Conservation (phyloP, 1,140 invertebrate genomes). For the Archivesica marissinica region DNA sequence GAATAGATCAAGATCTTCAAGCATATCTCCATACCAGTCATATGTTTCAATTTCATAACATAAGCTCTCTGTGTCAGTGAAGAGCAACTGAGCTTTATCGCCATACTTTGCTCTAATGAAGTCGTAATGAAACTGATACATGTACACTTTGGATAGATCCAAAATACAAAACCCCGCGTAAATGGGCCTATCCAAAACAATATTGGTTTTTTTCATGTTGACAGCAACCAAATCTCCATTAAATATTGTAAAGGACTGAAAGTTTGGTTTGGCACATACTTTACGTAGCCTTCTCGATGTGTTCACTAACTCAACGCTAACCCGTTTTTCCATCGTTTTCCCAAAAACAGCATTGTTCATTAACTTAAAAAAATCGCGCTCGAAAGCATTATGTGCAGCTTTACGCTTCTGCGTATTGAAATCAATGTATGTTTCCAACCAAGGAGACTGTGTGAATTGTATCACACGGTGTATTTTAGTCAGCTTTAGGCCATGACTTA, state of each 20-base stretch:
- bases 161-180: conserved; percentile 72
- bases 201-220: conserved; percentile 62
- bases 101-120: conserved; percentile 76
- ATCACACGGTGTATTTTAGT: conserved; percentile 17
- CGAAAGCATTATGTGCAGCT: conserved; percentile 33
- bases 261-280: conserved; percentile 82
- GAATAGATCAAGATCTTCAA: conserved; percentile 20
- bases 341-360: conserved; percentile 84
- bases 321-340: conserved; percentile 83
- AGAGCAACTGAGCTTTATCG: conserved; percentile 72
- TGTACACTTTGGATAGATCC: conserved; percentile 71
- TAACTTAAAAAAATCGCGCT: conserved; percentile 8
- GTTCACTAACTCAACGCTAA: conserved; percentile 65
- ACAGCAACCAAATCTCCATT: conserved; percentile 71
- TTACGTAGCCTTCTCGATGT: conserved; percentile 56
- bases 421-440: neutral
- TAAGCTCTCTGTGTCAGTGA: conserved; percentile 84
- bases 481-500: neutral
- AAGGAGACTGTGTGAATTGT: neutral
- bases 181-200: conserved; percentile 72
- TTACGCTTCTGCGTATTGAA: neutral
- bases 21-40: conserved; percentile 72
- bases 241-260: conserved; percentile 80
- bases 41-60: conserved; percentile 81
- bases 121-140: conserved; percentile 80